A percentile compares a stretch with the other conserved stretches of the same genome.
These are phyloP conservation scores for Acipenser oxyrinchus DNA, from an alignment of 2,797 vertebrate genomes.

Conservation along the genomic window DNA sequence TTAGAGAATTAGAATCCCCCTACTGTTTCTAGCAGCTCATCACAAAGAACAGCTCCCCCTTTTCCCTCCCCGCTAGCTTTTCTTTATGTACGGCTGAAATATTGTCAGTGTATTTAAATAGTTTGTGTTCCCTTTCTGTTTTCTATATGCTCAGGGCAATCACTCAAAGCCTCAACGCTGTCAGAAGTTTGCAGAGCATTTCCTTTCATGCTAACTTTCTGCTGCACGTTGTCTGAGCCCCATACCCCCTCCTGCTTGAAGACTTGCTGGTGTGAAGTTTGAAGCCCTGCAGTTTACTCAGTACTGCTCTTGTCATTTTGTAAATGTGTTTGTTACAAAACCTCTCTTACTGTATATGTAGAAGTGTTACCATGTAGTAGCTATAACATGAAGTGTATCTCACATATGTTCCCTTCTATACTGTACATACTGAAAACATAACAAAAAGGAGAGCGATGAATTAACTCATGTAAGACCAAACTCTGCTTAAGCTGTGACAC, in stretches of 20 bases:
- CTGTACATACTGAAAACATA: not conserved
- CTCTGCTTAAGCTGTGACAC: not conserved
- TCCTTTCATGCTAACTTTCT: no score
- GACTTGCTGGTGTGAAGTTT: no score
- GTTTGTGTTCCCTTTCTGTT: not conserved
- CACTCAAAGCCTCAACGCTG: not conserved
- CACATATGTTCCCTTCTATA: no score
- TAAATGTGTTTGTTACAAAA: no score
- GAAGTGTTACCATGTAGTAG: no score
- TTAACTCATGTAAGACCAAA: no score
- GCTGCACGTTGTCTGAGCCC: no score
- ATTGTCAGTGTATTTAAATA: not conserved
- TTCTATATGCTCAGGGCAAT: not conserved
- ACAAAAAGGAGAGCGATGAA: not conserved
- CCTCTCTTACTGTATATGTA: no score
- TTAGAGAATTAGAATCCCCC: not conserved
- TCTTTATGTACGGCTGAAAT: not conserved
- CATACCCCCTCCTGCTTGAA: no score
- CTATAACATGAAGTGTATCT: no score
- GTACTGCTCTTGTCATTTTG: no score
- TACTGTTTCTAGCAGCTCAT: not conserved
- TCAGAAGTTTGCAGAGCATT: not conserved
- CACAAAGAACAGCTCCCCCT: not conserved
- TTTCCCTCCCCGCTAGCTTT: not conserved
- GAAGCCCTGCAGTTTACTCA: no score